Conservation (phyloP, 1,140 invertebrate species). For the Scaptomyza pallida region DNA sequence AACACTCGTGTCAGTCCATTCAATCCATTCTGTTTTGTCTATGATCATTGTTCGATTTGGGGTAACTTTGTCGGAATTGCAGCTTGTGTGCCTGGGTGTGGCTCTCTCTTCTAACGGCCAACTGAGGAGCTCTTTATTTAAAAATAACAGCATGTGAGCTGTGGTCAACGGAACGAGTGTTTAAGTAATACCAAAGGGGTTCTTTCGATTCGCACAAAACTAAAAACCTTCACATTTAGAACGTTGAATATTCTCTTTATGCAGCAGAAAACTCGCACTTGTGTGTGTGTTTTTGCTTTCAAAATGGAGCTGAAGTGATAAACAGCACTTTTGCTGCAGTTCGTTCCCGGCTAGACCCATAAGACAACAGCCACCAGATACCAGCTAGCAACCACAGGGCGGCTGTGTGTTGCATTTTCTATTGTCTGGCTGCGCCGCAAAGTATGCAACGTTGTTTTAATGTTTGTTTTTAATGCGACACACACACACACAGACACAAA, state of each 20-base stretch:
- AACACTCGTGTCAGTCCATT: not conserved
- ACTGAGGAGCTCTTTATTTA: conserved; percentile 14
- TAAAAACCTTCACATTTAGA: not conserved
- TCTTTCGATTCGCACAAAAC: no score
- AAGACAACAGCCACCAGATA: conserved; percentile 2
- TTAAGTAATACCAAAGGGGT: not conserved
- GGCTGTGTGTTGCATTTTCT: conserved; percentile 15
- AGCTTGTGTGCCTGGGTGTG: not conserved
- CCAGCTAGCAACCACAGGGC: not conserved
- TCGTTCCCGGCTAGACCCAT: conserved; percentile 19
- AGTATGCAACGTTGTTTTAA: conserved; percentile 75
- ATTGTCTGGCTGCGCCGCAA: conserved; percentile 61
- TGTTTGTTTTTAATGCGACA: conserved; percentile 53
- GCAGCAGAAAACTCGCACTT: not conserved
- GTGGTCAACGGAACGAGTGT: conserved; percentile 14
- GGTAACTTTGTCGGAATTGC: conserved; percentile 6
- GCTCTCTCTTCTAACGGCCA: not conserved
- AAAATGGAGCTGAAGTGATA: conserved; percentile 17
- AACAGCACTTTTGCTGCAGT: conserved; percentile 25
- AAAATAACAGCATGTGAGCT: not conserved
- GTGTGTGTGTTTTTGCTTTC: not conserved
- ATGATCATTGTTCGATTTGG: conserved; percentile 44
- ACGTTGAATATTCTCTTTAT: not conserved
- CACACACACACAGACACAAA: no score
- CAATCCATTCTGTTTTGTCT: conserved; percentile 23